These are phyloP conservation scores for Dioctria rufipes DNA, from an alignment of 2,888 invertebrate species.

Conservation along the genomic window DNA sequence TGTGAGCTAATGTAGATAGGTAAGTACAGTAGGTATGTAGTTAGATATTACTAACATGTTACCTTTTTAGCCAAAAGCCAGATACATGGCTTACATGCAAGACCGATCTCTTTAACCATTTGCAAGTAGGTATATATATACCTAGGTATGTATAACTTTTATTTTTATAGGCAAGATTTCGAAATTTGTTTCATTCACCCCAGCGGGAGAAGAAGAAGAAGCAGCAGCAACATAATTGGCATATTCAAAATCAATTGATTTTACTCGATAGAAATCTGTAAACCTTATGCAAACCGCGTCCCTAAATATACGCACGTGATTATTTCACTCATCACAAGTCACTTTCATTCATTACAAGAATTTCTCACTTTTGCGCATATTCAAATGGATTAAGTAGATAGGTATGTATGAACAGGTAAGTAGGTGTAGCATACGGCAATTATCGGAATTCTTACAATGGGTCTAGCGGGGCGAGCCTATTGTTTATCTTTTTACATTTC, in stretches of 20 bases:
- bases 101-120: constrained; percentile 25
- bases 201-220: not conserved
- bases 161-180: constrained; percentile 26
- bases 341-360: constrained; percentile 1
- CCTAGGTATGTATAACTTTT: constrained; percentile 20
- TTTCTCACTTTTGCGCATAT: constrained; percentile 9
- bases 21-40: no score
- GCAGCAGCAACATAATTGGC: not conserved
- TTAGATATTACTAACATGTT: not conserved
- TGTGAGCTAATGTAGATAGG: constrained; percentile 4
- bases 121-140: not conserved
- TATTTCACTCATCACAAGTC: not conserved
- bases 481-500: not conserved
- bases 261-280: not conserved
- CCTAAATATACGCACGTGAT: constrained; percentile 14
- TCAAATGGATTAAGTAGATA: constrained; percentile 2
- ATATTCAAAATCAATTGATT: no score
- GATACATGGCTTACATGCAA: constrained; percentile 1
- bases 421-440: not conserved
- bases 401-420: not conserved
- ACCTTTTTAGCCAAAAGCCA: constrained; percentile 31
- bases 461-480: not conserved
- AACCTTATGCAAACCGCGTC: constrained; percentile 15
- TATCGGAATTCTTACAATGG: constrained; percentile 13
- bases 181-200: constrained; percentile 7